Base-by-base conservation (phyloP, 2,888 invertebrate species). In the Cylindroiulus punctatus region DNA sequence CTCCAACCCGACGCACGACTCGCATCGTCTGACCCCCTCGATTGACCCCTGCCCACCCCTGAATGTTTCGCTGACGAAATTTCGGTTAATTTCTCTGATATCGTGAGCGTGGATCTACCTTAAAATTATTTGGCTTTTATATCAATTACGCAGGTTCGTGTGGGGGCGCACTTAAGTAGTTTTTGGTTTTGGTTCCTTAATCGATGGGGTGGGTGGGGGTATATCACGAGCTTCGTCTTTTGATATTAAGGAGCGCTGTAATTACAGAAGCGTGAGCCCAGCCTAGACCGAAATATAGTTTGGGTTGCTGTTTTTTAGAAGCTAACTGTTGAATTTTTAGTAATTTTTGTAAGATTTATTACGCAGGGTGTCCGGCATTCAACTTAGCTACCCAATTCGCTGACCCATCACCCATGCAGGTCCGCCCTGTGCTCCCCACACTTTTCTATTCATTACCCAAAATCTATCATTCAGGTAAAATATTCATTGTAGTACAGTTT, bases 71-170 rank as follows among this genome's bases (percentile, higher is more conserved):
- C 19, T 52, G 52, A 52, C 52, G 52, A 52, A 19, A 52, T 52
- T 52, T 12, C 12, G 52, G 52, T 52, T 52, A 52, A n/a, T 52
- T 52, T 52, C n/a, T 0, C 1, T n/a, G 19, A 52, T 52, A 52
- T 52, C 52, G 52, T 52, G 52, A 52, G 52, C 52, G 52, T 52
- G 52, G 52, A 52, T 52, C 52, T 52, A 12, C 52, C 52, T 52
- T 52, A 5, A 52, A 52, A 52, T 52, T 52, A 17, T 47, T 52
- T 17, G 44, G 19, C n/a, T 52, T 52, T 52, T 52, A 52, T 52
- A 52, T 52, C 52, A 52, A 52, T 52, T 52, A 52, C 52, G 52
- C 5, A 7, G 52, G 7, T 17, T 52, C n/a, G 52, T 1, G 1
- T 52, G 52, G 52, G 52, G 52, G n/a, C 52, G 12, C 52, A 1